Percentiles rank a stretch among this genome's conserved stretches.
Evolutionary conservation across 2,888 invertebrate species (phyloP).

Genomic region (Chromoteleia sp.): DNA sequence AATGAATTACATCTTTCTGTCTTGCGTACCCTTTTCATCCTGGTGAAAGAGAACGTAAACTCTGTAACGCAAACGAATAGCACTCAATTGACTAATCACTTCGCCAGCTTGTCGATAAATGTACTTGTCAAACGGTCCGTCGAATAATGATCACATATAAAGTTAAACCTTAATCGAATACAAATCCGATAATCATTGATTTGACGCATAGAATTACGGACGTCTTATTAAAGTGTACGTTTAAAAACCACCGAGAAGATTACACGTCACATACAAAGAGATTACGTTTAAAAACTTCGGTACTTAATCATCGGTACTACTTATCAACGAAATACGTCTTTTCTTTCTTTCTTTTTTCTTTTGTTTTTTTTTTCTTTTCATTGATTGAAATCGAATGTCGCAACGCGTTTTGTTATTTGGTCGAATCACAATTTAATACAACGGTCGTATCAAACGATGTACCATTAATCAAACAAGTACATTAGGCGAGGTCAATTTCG

Average conservation of each 20-base stretch:
- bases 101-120: slow-evolving; percentile 26
- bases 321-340: slow-evolving; percentile 46
- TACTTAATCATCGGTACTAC: slow-evolving; percentile 44
- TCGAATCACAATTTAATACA: slow-evolving; percentile 32
- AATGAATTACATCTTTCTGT: slow-evolving; percentile 35
- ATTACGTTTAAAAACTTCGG: slow-evolving; percentile 61
- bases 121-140: slow-evolving; percentile 49
- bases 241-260: slow-evolving; percentile 68
- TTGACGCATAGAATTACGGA: slow-evolving; percentile 56
- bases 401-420: slow-evolving; percentile 18
- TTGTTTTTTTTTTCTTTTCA: not conserved
- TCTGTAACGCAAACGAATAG: slow-evolving; percentile 29
- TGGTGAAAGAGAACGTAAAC: slow-evolving; percentile 35
- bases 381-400: slow-evolving; percentile 26
- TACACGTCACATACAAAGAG: slow-evolving; percentile 66
- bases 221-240: slow-evolving; percentile 60
- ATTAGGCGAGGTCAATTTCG: slow-evolving; percentile 40
- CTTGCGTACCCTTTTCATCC: slow-evolving; percentile 13
- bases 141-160: slow-evolving; percentile 56
- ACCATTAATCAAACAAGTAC: slow-evolving; percentile 32
- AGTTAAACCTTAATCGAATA: slow-evolving; percentile 58
- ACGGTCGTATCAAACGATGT: slow-evolving; percentile 17
- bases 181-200: slow-evolving; percentile 55
- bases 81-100: slow-evolving; percentile 51
- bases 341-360: slow-evolving; percentile 12